A percentile compares a stretch with the other conserved stretches of the same genome.
These are phyloP conservation scores for Tangara arthus DNA, from an alignment of 2,797 vertebrate genomes.

Conservation along the genomic window DNA sequence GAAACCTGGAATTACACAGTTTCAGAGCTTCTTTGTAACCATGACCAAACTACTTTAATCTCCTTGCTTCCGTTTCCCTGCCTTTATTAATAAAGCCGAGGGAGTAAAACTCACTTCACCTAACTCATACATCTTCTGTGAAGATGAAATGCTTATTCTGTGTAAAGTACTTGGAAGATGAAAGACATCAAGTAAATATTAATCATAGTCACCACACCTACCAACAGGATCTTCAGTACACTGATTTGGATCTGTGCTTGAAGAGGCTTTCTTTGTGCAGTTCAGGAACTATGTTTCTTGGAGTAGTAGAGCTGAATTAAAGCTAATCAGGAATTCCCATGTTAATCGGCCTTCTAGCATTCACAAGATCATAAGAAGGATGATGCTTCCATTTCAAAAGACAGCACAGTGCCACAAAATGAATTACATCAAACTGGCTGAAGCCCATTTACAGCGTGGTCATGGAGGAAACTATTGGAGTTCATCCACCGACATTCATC, in stretches of 20 bases:
- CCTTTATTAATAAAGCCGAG: conserved; percentile 5
- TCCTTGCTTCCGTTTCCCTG: background rate
- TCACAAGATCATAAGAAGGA: conserved; percentile 30
- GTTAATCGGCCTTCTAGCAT: conserved; percentile 24
- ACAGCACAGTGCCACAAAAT: background rate
- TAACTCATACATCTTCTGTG: background rate
- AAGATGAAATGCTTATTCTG: conserved; percentile 30
- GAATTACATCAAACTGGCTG: conserved; percentile 8
- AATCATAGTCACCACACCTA: conserved; percentile 53
- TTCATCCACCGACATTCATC: background rate
- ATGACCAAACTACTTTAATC: background rate
- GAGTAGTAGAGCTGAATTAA: conserved; percentile 24
- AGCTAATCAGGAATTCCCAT: conserved; percentile 45
- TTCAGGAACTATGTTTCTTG: conserved; percentile 31
- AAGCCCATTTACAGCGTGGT: conserved; percentile 20
- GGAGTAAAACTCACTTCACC: conserved; percentile 12
- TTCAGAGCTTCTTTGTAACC: background rate
- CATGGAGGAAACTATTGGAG: conserved; percentile 14
- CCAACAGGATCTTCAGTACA: conserved; percentile 27
- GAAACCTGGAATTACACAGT: conserved; percentile 6
- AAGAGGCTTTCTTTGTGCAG: conserved; percentile 21
- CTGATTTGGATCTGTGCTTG: conserved; percentile 5
- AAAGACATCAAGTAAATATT: conserved; percentile 45
- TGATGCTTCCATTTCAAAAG: conserved; percentile 40
- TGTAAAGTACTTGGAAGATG: conserved; percentile 46